Conservation (phyloP, 2,888 invertebrate species). For the Melinaea menophilus region DNA sequence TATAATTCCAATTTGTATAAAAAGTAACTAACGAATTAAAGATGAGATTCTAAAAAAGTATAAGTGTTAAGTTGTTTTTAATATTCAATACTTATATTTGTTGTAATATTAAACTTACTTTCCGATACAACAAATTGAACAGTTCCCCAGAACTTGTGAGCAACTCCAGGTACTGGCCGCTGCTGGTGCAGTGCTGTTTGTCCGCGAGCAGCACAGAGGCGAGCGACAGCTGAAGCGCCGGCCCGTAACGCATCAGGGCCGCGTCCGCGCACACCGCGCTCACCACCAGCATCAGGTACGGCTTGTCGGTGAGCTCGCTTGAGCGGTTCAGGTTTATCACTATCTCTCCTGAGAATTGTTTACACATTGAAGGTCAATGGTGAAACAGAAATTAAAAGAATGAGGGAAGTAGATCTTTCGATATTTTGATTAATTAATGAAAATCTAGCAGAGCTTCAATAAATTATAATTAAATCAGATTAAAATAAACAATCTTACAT, state of each 20-base stretch:
- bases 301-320: conserved; percentile 81
- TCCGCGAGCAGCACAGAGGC: conserved; percentile 78
- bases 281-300: conserved; percentile 85
- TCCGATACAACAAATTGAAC: conserved; percentile 85
- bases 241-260: conserved; percentile 87
- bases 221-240: conserved; percentile 82
- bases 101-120: conserved; percentile 67
- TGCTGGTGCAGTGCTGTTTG: conserved; percentile 84
- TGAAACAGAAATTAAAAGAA: too few species aligned
- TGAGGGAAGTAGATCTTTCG: too few species aligned
- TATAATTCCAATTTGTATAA: not conserved
- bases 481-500: too few species aligned
- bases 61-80: not conserved
- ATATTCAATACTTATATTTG: not conserved
- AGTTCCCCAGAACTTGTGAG: conserved; percentile 83
- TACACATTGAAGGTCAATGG: too few species aligned
- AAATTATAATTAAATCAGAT: too few species aligned
- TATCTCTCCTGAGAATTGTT: conserved; percentile 66
- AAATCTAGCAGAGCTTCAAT: too few species aligned
- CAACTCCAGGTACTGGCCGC: conserved; percentile 87
- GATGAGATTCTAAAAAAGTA: too few species aligned
- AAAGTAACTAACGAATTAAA: too few species aligned
- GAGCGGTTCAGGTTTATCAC: conserved; percentile 82
- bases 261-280: conserved; percentile 84
- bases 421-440: too few species aligned